Evolutionary conservation across 2,888 invertebrate genomes (phyloP).

Genomic region (Limnephilus rhombicus): DNA sequence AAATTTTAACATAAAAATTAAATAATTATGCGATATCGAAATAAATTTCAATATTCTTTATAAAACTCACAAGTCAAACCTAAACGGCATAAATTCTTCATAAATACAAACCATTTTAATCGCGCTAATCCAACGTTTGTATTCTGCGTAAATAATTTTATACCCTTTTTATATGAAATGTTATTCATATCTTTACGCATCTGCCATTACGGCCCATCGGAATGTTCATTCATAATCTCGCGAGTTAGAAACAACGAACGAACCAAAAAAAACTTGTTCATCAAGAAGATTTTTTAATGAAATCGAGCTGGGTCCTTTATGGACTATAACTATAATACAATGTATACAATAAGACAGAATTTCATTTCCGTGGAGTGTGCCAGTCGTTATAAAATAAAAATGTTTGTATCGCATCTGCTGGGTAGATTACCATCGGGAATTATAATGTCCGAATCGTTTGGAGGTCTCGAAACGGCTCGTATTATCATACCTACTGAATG

Average conservation of each 20-base stretch:
- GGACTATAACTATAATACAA: too few species aligned
- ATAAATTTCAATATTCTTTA: background rate
- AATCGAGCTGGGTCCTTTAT: background rate
- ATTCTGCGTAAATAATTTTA: background rate
- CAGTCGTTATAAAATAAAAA: constrained; percentile 41
- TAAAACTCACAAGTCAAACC: background rate
- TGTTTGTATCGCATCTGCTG: constrained; percentile 61
- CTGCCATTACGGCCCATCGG: constrained; percentile 34
- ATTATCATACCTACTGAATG: constrained; percentile 8
- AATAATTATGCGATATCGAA: background rate
- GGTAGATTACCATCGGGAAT: constrained; percentile 60
- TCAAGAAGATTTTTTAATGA: background rate
- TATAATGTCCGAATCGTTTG: constrained; percentile 43
- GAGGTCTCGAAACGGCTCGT: background rate
- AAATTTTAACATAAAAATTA: background rate
- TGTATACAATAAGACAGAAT: constrained; percentile 21
- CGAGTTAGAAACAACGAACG: constrained; percentile 24
- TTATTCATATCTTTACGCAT: constrained; percentile 40
- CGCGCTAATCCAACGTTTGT: background rate
- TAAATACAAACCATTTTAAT: background rate
- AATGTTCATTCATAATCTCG: constrained; percentile 48
- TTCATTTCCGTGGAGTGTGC: constrained; percentile 41
- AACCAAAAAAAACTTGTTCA: background rate
- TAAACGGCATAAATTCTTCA: background rate
- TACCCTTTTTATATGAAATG: constrained; percentile 20